Percentiles rank a stretch among this genome's conserved stretches.
These are phyloP conservation scores for Molossus molossus DNA, from an alignment of 2,797 vertebrate species.

Conservation along the genomic window DNA sequence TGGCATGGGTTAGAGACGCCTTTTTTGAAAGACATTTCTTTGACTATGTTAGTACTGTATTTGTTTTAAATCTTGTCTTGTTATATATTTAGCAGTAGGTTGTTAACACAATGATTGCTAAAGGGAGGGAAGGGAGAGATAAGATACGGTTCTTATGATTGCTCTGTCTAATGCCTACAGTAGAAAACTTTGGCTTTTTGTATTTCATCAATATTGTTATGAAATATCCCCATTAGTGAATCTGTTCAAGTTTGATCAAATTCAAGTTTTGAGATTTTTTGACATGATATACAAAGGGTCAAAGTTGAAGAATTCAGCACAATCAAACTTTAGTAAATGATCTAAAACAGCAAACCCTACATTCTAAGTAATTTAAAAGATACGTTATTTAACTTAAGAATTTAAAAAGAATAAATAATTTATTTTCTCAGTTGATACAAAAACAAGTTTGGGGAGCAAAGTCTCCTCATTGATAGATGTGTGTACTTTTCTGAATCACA, in stretches of 20 bases:
- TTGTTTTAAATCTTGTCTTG: slow-evolving; percentile 10
- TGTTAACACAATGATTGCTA: not conserved
- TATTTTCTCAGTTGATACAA: not conserved
- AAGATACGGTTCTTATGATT: not conserved
- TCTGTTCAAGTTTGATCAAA: slow-evolving; percentile 35
- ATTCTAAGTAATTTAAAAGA: slow-evolving; percentile 30
- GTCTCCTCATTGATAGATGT: not conserved
- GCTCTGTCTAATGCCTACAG: not conserved
- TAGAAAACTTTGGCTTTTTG: not conserved
- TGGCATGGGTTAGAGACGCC: not conserved
- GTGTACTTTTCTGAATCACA: not conserved
- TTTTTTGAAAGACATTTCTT: slow-evolving; percentile 26
- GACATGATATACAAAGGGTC: not conserved
- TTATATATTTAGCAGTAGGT: not conserved
- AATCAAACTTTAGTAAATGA: not conserved
- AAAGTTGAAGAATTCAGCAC: not conserved
- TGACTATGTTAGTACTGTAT: not conserved
- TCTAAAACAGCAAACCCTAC: not conserved
- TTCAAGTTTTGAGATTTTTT: slow-evolving; percentile 27
- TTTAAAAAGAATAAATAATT: not conserved
- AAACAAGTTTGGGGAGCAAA: not conserved
- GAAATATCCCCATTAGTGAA: not conserved
- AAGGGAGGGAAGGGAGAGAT: not conserved
- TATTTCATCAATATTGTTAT: not conserved
- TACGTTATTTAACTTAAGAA: not conserved